A percentile compares a stretch with the other conserved stretches of the same genome.
Conservation (phyloP, 2,888 invertebrate species). For the Dasysyrphus tricinctus region DNA sequence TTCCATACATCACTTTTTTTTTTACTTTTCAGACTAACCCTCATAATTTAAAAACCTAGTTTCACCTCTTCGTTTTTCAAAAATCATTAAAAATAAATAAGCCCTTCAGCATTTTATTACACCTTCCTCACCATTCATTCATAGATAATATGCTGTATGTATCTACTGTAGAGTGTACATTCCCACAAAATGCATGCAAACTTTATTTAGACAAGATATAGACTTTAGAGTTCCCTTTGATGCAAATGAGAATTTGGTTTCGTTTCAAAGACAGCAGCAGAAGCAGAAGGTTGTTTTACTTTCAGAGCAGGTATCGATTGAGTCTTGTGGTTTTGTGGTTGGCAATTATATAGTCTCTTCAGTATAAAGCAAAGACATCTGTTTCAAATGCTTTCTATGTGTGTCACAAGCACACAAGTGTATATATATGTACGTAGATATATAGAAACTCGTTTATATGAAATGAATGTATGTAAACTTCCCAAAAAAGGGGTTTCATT, state of each 20-base stretch:
- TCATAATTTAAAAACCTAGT: constrained; percentile 8
- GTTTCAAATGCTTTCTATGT: constrained; percentile 4
- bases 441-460: neutral
- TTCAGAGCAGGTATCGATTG: constrained; percentile 43
- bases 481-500: constrained; percentile 1
- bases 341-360: constrained; percentile 5
- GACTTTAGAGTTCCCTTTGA: constrained; percentile 1
- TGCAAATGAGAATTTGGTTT: constrained; percentile 20
- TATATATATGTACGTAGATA: neutral
- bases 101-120: constrained; percentile 20
- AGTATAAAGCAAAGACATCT: constrained; percentile 27
- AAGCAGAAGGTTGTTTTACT: constrained; percentile 32
- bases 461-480: constrained; percentile 19
- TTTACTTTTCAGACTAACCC: neutral
- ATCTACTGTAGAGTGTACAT: neutral
- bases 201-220: constrained; percentile 12
- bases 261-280: constrained; percentile 6
- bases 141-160: neutral
- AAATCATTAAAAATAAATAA: constrained; percentile 35
- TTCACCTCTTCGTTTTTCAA: neutral
- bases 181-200: constrained; percentile 16
- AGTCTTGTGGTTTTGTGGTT: constrained; percentile 35
- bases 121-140: constrained; percentile 9
- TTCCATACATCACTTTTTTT: neutral
- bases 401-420: neutral